These are phyloP conservation scores for Agrilus planipennis DNA, from an alignment of 1,140 invertebrate species.

Conservation along the genomic window DNA sequence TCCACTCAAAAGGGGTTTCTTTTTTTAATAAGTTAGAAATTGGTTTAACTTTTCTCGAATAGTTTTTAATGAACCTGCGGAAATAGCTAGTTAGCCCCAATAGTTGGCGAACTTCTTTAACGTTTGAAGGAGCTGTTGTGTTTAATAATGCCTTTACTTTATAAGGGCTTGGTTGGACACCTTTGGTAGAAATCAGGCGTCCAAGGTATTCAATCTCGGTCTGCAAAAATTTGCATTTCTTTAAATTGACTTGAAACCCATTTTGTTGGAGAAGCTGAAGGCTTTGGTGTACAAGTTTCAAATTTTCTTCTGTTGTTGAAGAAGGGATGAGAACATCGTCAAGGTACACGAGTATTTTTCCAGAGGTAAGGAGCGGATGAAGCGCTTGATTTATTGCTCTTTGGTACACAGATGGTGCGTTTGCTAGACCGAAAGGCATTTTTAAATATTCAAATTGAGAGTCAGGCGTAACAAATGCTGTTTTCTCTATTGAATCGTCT, in stretches of 20 bases:
- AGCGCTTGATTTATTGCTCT: too few relatives aligned
- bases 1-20: slow-evolving; percentile 13
- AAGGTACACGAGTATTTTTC: too few relatives aligned
- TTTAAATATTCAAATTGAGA: slow-evolving; percentile 32
- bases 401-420: slow-evolving; percentile 20
- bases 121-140: background rate
- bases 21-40: slow-evolving; percentile 24
- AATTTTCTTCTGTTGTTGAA: background rate
- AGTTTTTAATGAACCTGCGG: slow-evolving; percentile 26
- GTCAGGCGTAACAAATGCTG: slow-evolving; percentile 30
- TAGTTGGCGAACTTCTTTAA: slow-evolving; percentile 1
- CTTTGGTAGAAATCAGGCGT: too few relatives aligned
- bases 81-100: slow-evolving; percentile 18
- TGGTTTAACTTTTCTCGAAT: slow-evolving; percentile 19
- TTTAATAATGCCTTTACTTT: slow-evolving; percentile 2
- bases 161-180: background rate
- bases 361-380: too few relatives aligned
- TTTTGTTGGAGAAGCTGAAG: too few relatives aligned
- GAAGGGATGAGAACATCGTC: too few relatives aligned
- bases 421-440: slow-evolving; percentile 36
- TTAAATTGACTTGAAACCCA: too few relatives aligned
- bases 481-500: slow-evolving; percentile 25
- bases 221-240: too few relatives aligned
- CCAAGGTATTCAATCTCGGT: too few relatives aligned
- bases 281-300: background rate